A percentile compares a stretch with the other conserved stretches of the same genome.
phyloP scores from a whole-genome alignment of 2,797 vertebrate species.

The Xyrichtys novacula region DNA sequence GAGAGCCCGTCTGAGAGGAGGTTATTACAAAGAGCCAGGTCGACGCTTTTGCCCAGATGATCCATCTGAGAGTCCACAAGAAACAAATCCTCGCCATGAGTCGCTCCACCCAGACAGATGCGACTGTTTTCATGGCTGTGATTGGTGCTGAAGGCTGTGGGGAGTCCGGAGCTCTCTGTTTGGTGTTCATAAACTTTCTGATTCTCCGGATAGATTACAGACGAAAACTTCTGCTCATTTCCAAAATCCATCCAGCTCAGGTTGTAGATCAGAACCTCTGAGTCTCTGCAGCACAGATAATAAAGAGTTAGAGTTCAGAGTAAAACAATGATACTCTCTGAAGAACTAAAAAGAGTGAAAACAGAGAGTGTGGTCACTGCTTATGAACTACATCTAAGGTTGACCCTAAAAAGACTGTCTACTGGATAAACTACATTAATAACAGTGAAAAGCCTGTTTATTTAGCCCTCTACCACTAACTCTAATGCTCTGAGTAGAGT shows the following conservation, averaged over 20 bases:
- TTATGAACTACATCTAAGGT: too few relatives aligned
- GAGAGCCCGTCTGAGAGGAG: constrained; percentile 67
- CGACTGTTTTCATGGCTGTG: constrained; percentile 54
- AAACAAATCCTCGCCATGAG: constrained; percentile 81
- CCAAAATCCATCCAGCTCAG: constrained; percentile 65
- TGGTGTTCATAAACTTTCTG: constrained; percentile 2
- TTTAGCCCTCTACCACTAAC: too few relatives aligned
- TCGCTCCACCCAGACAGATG: constrained; percentile 75
- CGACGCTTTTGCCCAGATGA: constrained; percentile 82
- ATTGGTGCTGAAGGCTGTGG: constrained; percentile 14
- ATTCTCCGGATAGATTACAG: constrained; percentile 12
- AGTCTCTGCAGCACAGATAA: constrained; percentile 77
- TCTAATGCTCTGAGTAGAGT: too few relatives aligned
- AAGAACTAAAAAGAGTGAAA: too few relatives aligned
- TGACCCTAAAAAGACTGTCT: too few relatives aligned
- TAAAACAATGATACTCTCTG: too few relatives aligned
- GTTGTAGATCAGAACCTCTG: constrained; percentile 88
- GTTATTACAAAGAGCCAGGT: constrained; percentile 81
- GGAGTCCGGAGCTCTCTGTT: constrained; percentile 10
- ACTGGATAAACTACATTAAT: too few relatives aligned
- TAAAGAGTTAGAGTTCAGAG: constrained; percentile 9
- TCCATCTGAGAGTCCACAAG: constrained; percentile 81
- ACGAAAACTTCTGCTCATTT: constrained; percentile 35
- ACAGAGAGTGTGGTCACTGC: too few relatives aligned
- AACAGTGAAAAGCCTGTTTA: too few relatives aligned